phyloP scores from a whole-genome alignment of 2,797 vertebrate genomes.

The Cynopterus sphinx region DNA sequence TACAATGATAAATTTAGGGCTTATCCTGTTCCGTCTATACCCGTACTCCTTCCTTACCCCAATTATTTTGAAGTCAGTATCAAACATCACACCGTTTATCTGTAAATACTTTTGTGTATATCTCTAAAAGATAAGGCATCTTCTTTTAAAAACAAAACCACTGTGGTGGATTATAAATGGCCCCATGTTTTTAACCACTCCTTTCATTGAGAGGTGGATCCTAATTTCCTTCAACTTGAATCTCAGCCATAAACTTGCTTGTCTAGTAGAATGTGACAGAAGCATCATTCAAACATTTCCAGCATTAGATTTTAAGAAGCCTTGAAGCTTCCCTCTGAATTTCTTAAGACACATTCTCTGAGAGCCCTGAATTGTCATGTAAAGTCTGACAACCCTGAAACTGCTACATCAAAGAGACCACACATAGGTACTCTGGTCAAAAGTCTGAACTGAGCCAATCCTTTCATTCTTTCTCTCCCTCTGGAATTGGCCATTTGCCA shows the following conservation, averaged over 20 bases:
- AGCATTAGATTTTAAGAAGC: background rate
- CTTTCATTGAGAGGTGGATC: background rate
- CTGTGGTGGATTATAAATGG: background rate
- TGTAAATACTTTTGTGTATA: background rate
- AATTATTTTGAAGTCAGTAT: conserved; percentile 3
- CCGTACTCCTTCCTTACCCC: background rate
- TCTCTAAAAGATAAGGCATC: background rate
- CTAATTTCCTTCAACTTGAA: background rate
- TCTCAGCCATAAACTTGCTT: background rate
- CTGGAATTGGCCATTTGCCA: background rate
- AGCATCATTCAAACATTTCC: background rate
- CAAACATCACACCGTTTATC: background rate
- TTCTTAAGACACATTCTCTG: background rate
- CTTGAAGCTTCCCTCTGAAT: background rate
- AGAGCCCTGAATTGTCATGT: background rate
- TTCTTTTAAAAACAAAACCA: background rate
- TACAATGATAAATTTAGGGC: background rate
- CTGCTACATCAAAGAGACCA: background rate
- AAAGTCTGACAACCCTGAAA: background rate
- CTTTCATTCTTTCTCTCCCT: background rate
- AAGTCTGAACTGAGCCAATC: background rate
- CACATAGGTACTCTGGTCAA: background rate
- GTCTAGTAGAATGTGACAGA: background rate
- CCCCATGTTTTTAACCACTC: background rate
- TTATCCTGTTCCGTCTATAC: background rate